Percentiles rank a stretch among this genome's conserved stretches.
phyloP scores from a whole-genome alignment of 2,797 vertebrate species.

The Enteromius trimaculatus region DNA sequence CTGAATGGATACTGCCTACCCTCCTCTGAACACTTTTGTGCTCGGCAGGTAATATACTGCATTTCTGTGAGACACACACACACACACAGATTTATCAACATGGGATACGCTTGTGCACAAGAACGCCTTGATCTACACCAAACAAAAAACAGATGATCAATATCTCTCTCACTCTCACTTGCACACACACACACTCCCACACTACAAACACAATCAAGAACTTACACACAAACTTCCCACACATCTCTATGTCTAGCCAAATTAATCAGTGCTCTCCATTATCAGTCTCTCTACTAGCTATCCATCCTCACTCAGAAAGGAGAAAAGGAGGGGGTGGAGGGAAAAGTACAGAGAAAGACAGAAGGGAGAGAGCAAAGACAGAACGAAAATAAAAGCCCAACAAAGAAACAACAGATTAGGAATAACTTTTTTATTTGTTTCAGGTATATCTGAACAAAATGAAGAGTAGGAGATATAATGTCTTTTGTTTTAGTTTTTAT shows the following conservation, averaged over 20 bases:
- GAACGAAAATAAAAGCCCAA: neutral
- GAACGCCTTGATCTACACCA: slow-evolving; percentile 49
- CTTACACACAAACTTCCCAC: slow-evolving; percentile 41
- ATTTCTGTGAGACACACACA: slow-evolving; percentile 76
- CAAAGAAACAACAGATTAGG: slow-evolving; percentile 23
- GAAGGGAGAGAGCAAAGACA: slow-evolving; percentile 1
- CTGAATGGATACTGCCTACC: slow-evolving; percentile 86
- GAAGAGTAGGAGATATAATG: neutral
- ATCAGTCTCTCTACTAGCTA: slow-evolving; percentile 49
- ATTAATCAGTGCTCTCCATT: slow-evolving; percentile 54
- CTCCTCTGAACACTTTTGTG: slow-evolving; percentile 88
- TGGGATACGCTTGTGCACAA: slow-evolving; percentile 47
- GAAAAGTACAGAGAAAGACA: slow-evolving; percentile 8
- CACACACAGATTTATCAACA: slow-evolving; percentile 53
- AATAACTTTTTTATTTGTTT: slow-evolving; percentile 4
- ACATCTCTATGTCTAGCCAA: slow-evolving; percentile 46
- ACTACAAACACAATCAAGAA: slow-evolving; percentile 45
- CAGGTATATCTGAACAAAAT: slow-evolving; percentile 8
- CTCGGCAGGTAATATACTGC: slow-evolving; percentile 92
- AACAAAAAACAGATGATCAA: slow-evolving; percentile 44
- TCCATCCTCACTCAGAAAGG: slow-evolving; percentile 56
- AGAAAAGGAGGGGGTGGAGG: slow-evolving; percentile 46
- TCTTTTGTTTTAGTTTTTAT: neutral
- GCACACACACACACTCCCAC: slow-evolving; percentile 54
- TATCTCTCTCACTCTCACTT: slow-evolving; percentile 34